Evolutionary conservation across 2,797 vertebrate genomes (phyloP).

Genomic region (Lagocephalus sceleratus): DNA sequence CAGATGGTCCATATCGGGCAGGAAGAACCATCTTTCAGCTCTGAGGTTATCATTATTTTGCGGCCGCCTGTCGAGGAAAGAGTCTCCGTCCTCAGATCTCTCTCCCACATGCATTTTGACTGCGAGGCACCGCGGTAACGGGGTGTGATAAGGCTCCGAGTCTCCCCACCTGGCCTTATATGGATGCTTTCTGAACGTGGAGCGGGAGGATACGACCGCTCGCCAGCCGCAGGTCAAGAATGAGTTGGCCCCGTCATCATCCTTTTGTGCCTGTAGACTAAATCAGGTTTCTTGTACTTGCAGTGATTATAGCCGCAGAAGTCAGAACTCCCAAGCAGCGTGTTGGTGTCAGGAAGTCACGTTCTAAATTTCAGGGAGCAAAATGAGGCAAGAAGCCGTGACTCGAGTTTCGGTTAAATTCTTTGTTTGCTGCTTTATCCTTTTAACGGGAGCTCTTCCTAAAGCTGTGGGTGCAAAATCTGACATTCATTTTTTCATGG

Average conservation of each 20-base stretch:
- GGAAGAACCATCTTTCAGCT: slow-evolving; percentile 39
- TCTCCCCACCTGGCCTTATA: slow-evolving; percentile 57
- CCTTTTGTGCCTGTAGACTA: not conserved
- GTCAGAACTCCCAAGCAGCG: not conserved
- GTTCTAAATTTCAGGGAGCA: not conserved
- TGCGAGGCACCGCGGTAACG: slow-evolving; percentile 29
- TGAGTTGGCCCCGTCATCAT: slow-evolving; percentile 20
- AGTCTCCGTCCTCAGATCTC: slow-evolving; percentile 49
- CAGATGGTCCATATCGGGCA: slow-evolving; percentile 52
- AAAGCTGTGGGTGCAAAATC: no score
- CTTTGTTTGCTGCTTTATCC: no score
- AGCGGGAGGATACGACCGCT: slow-evolving; percentile 24
- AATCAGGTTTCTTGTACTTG: not conserved
- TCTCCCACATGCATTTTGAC: slow-evolving; percentile 57
- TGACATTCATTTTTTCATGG: no score
- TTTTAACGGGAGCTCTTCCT: no score
- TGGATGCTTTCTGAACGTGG: slow-evolving; percentile 40
- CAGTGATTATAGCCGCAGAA: not conserved
- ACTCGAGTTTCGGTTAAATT: no score
- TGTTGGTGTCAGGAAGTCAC: no score
- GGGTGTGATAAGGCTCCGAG: slow-evolving; percentile 53
- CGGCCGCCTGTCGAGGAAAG: slow-evolving; percentile 49
- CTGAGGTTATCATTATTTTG: slow-evolving; percentile 68
- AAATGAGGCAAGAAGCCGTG: no score
- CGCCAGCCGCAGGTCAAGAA: slow-evolving; percentile 31